Evolutionary conservation across 2,113 vertebrate genomes (phyloP).

Genomic region (Copsychus sechellarum): DNA sequence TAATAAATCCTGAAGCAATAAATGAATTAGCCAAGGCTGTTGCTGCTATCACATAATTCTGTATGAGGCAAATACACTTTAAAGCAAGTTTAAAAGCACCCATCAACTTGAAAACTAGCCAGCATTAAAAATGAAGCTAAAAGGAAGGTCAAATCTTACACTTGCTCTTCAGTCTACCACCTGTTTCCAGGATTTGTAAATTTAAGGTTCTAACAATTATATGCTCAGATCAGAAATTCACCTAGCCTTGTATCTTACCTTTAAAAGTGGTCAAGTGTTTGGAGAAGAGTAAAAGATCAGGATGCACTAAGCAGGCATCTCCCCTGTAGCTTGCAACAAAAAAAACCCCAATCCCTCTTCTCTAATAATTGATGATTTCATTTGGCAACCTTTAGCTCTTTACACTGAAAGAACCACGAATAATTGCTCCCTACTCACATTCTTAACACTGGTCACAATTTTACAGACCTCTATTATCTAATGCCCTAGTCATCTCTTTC

Average conservation of each 20-base stretch:
- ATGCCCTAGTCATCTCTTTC: neutral
- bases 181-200: neutral
- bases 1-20: constrained; percentile 1
- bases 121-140: neutral
- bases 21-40: neutral
- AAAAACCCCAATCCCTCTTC: neutral
- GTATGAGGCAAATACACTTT: neutral
- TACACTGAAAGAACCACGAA: neutral
- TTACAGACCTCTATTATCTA: neutral
- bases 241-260: neutral
- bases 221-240: neutral
- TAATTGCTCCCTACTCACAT: neutral
- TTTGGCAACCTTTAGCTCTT: neutral
- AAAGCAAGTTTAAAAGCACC: neutral
- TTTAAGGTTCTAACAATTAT: neutral
- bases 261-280: neutral
- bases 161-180: neutral
- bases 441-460: neutral
- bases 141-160: neutral
- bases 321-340: neutral
- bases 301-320: neutral
- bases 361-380: neutral
- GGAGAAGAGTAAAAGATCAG: neutral
- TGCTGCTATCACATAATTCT: neutral
- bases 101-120: neutral